A percentile compares a stretch with the other conserved stretches of the same genome.
These are phyloP conservation scores for Ephialtes manifestator DNA, from an alignment of 2,888 invertebrate genomes.

Conservation along the genomic window DNA sequence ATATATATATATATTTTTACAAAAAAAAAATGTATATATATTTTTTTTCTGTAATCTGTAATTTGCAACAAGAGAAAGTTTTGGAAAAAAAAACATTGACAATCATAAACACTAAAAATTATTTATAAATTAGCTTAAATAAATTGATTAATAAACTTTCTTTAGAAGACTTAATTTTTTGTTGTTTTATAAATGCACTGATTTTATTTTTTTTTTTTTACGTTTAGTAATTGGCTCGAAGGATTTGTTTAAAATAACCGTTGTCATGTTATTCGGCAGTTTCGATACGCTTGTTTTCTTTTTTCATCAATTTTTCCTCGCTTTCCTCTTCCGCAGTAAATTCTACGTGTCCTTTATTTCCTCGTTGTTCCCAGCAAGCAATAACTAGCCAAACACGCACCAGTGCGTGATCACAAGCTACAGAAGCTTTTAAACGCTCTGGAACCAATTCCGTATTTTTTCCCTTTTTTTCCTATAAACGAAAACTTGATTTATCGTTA, in stretches of 20 bases:
- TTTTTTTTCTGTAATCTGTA: too few species aligned
- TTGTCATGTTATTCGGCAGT: neutral
- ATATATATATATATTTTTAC: too few species aligned
- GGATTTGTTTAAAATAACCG: neutral
- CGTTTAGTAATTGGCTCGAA: neutral
- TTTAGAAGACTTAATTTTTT: too few species aligned
- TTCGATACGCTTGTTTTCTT: constrained; percentile 5
- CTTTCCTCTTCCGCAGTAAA: constrained; percentile 2
- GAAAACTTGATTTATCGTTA: constrained; percentile 12
- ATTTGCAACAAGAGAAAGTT: too few species aligned
- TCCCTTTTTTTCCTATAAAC: neutral
- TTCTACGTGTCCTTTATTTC: constrained; percentile 2
- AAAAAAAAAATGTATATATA: too few species aligned
- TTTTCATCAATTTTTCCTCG: constrained; percentile 14
- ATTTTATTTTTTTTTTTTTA: too few species aligned
- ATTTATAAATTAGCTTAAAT: too few species aligned
- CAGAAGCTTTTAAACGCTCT: constrained; percentile 10
- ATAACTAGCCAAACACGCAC: constrained; percentile 12
- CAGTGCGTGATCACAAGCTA: constrained; percentile 13
- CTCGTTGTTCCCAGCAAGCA: neutral
- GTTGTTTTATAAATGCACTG: too few species aligned
- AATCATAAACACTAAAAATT: too few species aligned
- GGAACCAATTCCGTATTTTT: neutral
- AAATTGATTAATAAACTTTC: too few species aligned
- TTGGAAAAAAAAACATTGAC: too few species aligned